Percentiles rank a stretch among this genome's conserved stretches.
phyloP scores from a whole-genome alignment of 2,888 invertebrate genomes.

The Anorthoa munda region DNA sequence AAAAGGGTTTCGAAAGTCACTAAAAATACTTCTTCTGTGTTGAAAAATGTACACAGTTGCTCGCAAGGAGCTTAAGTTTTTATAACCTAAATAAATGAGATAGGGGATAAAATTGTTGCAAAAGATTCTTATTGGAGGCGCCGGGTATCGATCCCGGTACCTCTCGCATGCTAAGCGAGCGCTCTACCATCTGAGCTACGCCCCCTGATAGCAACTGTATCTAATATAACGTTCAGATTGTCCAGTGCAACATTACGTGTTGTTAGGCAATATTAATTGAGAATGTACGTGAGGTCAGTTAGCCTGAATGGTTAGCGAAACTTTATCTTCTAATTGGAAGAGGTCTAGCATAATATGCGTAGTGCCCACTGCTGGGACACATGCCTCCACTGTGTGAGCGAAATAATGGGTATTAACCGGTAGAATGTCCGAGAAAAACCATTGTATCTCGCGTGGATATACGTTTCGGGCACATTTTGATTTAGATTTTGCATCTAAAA shows the following conservation, averaged over 20 bases:
- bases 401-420: too few relatives aligned
- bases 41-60: background rate
- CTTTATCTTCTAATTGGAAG: background rate
- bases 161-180: constrained; percentile 89
- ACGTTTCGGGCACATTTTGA: too few relatives aligned
- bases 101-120: background rate
- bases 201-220: constrained; percentile 46
- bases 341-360: too few relatives aligned
- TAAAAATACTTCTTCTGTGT: background rate
- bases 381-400: too few relatives aligned
- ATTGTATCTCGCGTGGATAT: too few relatives aligned
- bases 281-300: background rate
- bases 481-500: too few relatives aligned
- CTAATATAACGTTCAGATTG: constrained; percentile 4
- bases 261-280: background rate
- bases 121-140: constrained; percentile 35
- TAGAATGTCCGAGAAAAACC: too few relatives aligned
- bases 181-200: constrained; percentile 87
- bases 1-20: background rate
- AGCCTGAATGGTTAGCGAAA: background rate
- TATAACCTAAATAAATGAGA: background rate
- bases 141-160: constrained; percentile 86
- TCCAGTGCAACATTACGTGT: constrained; percentile 4
- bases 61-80: background rate
- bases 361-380: too few relatives aligned